Base-by-base conservation (phyloP, 1,140 invertebrate genomes). In the Stratiolaelaps scimitus region DNA sequence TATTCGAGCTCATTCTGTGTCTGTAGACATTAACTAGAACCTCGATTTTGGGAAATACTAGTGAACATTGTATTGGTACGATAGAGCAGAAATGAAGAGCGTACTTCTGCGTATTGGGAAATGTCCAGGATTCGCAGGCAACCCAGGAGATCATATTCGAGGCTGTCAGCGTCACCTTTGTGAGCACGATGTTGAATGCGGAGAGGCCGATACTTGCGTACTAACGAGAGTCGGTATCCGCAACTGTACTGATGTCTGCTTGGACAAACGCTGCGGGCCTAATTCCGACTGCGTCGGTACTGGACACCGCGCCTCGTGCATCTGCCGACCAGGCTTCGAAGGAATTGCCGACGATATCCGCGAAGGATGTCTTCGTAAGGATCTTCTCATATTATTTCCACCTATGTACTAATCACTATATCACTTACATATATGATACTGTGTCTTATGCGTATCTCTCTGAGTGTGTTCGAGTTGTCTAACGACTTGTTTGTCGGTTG, bases 101-200 rank as follows among this genome's bases (percentile, higher is more conserved):
- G n/a, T n/a, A n/a, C n/a, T n/a, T n/a, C n/a, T n/a, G n/a, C n/a
- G n/a, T n/a, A n/a, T n/a, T n/a, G n/a, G n/a, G n/a, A n/a, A 68
- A 64, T 70, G 69, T 29, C 43, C 53, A 17, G 70, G 70, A 17
- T 69, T 69, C 29, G 75, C 78, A 20, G 89, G 88, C 10, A 86
- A 88, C 74, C 86, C 89, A 0, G 83, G 81, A 69, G 85, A 91
- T 74, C 76, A 88, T 17, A 77, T 80, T 44, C 76, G 82, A 48
- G 65, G 68, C 29, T 70, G 69, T 70, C 69, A 69, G 30, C 66
- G 65, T 34, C 68, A 72, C 46, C 68, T 71, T 74, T 92, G 89
- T 72, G 77, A 76, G 4, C 73, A 78, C 7, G 81, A 90, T 70
- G 76, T 75, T 26, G 87, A 92, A 68, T 93, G 90, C 71, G 72